Base-by-base conservation (phyloP, 2,888 invertebrate genomes). In the Eumacrocentrus americanus region DNA sequence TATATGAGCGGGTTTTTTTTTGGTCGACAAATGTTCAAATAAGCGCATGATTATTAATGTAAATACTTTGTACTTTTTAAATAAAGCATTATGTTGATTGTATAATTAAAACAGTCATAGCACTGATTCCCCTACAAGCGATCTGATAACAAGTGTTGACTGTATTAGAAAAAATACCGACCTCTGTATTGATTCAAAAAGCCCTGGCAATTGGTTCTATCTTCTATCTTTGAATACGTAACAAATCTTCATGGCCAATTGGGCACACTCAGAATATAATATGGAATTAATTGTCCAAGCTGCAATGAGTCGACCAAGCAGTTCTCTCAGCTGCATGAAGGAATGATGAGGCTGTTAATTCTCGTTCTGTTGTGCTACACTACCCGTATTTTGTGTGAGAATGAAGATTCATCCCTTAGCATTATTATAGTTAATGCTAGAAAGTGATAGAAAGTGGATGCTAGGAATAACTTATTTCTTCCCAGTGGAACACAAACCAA, bases 391-490 rank as follows among this genome's bases (percentile, higher is more conserved):
- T 29, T 16, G 11, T 59, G 57, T 7, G 37, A 12, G 12, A 51
- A 38, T 6, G n/a, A 55, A 1, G 12, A 53, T 23, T 1, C 42
- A 11, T 48, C 55, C 6, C 51, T 60, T 9, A 64, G 70, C 70
- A 79, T 86, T 16, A 68, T 86, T 12, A 82, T 87, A 29, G 74
- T 87, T 51, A 86, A 20, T 7, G 87, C 53, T 38, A 14, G 29
- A n/a, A n/a, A n/a, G n/a, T 67, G 87, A 87, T 0, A 79, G 82
- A 38, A 75, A 84, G 50, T 91, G 91, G 91, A 75, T 88, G 48
- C 82, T 84, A 67, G 85, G 85, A 66, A 79, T 90, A 1, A 83
- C 85, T 65, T 87, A 87, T 35, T 87, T 90, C 72, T 85, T 86
- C 71, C 79, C 83, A 2, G 84, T 88, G 1, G 85, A 85, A 65